phyloP scores from a whole-genome alignment of 2,888 invertebrate species.

The Agriopis aurantiaria region DNA sequence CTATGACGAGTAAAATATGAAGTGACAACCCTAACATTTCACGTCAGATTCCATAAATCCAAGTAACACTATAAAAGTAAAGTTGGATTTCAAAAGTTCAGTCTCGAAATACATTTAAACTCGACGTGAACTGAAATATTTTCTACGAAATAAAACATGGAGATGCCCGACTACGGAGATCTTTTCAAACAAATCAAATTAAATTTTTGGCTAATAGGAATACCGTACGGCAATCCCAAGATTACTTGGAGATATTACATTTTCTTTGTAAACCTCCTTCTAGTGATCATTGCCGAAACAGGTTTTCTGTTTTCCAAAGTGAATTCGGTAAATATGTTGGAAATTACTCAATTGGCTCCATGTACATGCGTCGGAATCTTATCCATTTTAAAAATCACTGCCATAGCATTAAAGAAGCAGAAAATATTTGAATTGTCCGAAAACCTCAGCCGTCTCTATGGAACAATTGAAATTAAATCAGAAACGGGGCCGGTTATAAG shows the following conservation, averaged over 20 bases:
- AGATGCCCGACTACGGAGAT: slow-evolving; percentile 62
- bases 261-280: slow-evolving; percentile 43
- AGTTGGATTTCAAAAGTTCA: slow-evolving; percentile 5
- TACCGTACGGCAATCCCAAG: slow-evolving; percentile 55
- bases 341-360: slow-evolving; percentile 67
- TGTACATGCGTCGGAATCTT: slow-evolving; percentile 64
- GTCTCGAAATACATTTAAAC: slow-evolving; percentile 9
- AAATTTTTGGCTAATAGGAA: slow-evolving; percentile 64
- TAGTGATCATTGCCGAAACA: slow-evolving; percentile 57
- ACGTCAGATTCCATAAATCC: slow-evolving; percentile 17
- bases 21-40: slow-evolving; percentile 25
- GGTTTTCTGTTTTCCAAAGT: slow-evolving; percentile 62
- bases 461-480: slow-evolving; percentile 52
- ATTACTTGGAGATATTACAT: slow-evolving; percentile 55
- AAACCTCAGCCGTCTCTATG: slow-evolving; percentile 56
- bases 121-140: neutral
- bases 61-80: slow-evolving; percentile 17
- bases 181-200: slow-evolving; percentile 63
- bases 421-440: slow-evolving; percentile 60
- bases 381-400: slow-evolving; percentile 59
- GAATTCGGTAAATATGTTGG: slow-evolving; percentile 65
- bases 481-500: slow-evolving; percentile 55
- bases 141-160: slow-evolving; percentile 50
- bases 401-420: slow-evolving; percentile 49
- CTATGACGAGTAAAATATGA: neutral